Conservation (phyloP, 2,797 vertebrate genomes). For the Tangara arthus region DNA sequence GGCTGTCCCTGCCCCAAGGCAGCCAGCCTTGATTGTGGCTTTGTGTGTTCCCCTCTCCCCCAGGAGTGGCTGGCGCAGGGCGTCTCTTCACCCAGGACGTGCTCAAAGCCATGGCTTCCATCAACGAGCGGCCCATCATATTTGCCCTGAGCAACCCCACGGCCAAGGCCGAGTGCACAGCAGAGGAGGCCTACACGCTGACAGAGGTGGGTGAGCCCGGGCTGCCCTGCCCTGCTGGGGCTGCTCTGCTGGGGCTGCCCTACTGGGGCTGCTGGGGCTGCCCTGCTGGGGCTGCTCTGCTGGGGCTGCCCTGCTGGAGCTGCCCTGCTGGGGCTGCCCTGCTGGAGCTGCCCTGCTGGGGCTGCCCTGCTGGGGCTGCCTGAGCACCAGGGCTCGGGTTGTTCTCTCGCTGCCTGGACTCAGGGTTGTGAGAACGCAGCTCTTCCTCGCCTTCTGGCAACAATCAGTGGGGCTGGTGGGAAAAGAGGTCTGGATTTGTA, state of each 20-base stretch:
- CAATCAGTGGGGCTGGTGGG: no score
- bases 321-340: no score
- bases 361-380: no score
- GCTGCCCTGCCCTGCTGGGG: no score
- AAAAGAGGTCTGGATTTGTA: background rate
- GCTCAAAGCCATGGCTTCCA: slow-evolving; percentile 84
- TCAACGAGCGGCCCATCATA: slow-evolving; percentile 90
- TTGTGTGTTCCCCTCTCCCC: background rate
- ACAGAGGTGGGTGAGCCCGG: slow-evolving; percentile 78
- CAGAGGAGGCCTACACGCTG: slow-evolving; percentile 90
- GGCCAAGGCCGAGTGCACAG: slow-evolving; percentile 90
- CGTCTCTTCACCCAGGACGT: slow-evolving; percentile 88
- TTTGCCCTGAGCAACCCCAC: slow-evolving; percentile 97
- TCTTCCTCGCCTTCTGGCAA: background rate
- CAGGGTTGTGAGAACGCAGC: fast-evolving
- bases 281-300: no score
- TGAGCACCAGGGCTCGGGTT: fast-evolving
- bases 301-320: no score
- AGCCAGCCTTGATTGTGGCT: background rate
- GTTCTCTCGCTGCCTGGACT: fast-evolving
- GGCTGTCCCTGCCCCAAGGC: background rate
- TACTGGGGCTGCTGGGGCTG: no score
- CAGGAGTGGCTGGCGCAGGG: slow-evolving; percentile 94
- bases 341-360: no score
- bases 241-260: no score